phyloP scores from a whole-genome alignment of 1,140 invertebrate genomes.

The Sarcophaga bullata region DNA sequence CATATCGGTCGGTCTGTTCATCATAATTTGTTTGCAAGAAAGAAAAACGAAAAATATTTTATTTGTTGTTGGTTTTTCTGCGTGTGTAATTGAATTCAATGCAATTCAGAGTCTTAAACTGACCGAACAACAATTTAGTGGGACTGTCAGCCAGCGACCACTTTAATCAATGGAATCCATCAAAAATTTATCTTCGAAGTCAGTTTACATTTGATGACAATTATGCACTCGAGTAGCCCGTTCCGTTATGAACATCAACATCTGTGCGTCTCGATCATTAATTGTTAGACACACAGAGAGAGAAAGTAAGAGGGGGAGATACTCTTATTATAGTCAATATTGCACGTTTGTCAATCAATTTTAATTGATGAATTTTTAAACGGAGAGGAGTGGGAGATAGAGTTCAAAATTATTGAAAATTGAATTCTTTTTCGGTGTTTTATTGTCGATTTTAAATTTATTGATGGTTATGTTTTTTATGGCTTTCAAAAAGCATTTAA shows the following conservation, averaged over 20 bases:
- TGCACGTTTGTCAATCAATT: neutral
- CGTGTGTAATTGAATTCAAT: conserved; percentile 7
- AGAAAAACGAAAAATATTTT: neutral
- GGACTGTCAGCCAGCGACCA: neutral
- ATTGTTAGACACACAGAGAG: neutral
- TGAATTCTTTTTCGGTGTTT: neutral
- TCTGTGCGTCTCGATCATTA: neutral
- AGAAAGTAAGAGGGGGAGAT: no score
- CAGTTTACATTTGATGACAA: neutral
- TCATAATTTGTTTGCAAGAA: no score
- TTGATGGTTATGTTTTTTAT: neutral
- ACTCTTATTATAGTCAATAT: neutral
- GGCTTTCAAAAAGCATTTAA: neutral
- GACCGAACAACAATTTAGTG: neutral
- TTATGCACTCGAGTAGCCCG: conserved; percentile 16
- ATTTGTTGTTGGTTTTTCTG: neutral
- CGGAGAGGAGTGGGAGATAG: neutral
- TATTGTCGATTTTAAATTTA: neutral
- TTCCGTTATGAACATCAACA: conserved; percentile 10
- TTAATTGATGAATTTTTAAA: neutral
- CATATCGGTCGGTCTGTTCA: no score
- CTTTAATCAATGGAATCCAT: neutral
- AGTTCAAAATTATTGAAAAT: neutral
- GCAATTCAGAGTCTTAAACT: neutral
- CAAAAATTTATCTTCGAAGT: neutral